These are phyloP conservation scores for Melopsittacus undulatus DNA, from an alignment of 2,797 vertebrate species.

Conservation along the genomic window DNA sequence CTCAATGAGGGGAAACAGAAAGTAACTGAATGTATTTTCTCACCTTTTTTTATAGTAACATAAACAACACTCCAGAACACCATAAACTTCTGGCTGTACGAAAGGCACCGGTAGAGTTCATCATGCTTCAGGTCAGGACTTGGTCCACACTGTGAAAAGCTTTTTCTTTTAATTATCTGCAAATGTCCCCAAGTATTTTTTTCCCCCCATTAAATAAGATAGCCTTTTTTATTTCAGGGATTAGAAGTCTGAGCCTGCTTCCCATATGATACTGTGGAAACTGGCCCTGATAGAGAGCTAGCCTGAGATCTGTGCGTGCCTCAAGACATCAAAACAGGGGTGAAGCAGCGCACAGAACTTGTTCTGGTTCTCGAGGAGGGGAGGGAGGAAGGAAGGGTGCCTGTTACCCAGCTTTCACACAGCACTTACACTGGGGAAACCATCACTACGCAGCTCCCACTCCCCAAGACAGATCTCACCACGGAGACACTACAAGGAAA, in stretches of 20 bases:
- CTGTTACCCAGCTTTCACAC: not conserved
- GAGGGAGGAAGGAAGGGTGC: not conserved
- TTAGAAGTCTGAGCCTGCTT: not conserved
- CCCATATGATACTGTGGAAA: not conserved
- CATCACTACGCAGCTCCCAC: not conserved
- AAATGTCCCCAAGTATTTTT: conserved; percentile 21
- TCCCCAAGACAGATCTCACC: not conserved
- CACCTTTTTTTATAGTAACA: conserved; percentile 79
- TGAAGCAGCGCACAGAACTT: not conserved
- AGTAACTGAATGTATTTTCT: conserved; percentile 80
- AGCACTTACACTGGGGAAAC: not conserved
- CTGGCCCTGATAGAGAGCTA: not conserved
- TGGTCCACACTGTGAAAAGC: conserved; percentile 48
- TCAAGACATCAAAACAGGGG: not conserved
- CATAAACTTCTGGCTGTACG: conserved; percentile 63
- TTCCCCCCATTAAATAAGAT: not conserved
- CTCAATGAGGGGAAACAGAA: conserved; percentile 74
- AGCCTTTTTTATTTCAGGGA: not conserved
- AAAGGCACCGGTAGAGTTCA: conserved; percentile 62
- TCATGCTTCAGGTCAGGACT: conserved; percentile 63
- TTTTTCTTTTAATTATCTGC: conserved; percentile 59
- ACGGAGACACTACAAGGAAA: not conserved
- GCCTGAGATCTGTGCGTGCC: not conserved
- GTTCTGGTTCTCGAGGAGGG: not conserved
- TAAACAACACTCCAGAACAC: conserved; percentile 76